Base-by-base conservation (phyloP, 2,888 invertebrate species). In the Troides oblongomaculatus region DNA sequence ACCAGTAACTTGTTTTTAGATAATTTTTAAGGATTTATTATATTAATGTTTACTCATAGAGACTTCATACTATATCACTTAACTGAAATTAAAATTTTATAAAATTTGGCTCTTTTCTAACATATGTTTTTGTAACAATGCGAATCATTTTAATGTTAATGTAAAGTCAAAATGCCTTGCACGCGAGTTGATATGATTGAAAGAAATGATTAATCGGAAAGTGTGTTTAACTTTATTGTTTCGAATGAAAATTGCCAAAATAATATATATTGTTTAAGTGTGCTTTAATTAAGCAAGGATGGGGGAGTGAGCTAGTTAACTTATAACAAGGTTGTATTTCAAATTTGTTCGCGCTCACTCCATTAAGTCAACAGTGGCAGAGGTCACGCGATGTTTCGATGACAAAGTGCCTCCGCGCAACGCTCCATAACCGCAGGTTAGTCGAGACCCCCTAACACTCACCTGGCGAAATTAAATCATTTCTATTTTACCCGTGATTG, bases 381-480 rank as follows among this genome's bases (percentile, higher is more conserved):
- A 71, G 70, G 86, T 87, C 90, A 90, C 90, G 90, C 89, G 85
- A 89, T 81, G 82, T 70, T 74, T 62, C 79, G 81, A 83, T 87
- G 85, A 81, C 80, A 82, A 82, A 84, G 81, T 78, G 72, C 70
- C 71, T 72, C 69, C 73, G 62, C 72, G 58, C 61, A 64, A 59
- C 64, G 46, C 39, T 59, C 56, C 66, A 74, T 71, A 78, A 75
- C 77, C 76, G 72, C 78, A 75, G 72, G 75, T 74, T 68, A 71
- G 65, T 25, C 64, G 61, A 30, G 30, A 57, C 64, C 86, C 86
- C 86, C 83, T 78, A 72, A 79, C 85, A 85, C 86, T 84, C 85
- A 78, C 76, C 23, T 80, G 78, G 79, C 80, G 77, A 86, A 90
- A 90, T 90, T 87, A 90, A 90, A 90, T 89, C 87, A 90, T 90